Evolutionary conservation across 1,140 invertebrate species (phyloP).

Genomic region (Hestina assimilis): DNA sequence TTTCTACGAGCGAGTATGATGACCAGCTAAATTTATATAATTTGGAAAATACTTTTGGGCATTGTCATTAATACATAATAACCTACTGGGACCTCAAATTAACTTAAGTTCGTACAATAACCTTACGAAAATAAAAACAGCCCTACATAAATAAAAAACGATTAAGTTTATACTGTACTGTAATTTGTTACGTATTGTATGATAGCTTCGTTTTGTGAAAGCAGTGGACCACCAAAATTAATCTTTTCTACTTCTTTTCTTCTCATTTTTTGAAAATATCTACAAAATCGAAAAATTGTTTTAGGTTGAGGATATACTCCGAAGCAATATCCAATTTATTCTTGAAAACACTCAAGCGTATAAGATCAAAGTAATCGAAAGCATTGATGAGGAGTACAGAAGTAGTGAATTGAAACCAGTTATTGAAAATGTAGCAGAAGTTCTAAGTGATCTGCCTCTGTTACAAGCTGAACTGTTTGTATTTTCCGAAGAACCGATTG

Average conservation of each 20-base stretch:
- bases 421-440: slow-evolving; percentile 77
- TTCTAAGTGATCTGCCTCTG: slow-evolving; percentile 81
- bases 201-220: too few species aligned
- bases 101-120: too few species aligned
- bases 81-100: too few species aligned
- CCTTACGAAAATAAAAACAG: too few species aligned
- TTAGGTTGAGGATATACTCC: slow-evolving; percentile 75
- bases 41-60: background rate
- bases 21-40: background rate
- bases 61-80: too few species aligned
- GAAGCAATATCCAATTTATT: slow-evolving; percentile 83
- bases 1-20: background rate
- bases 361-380: slow-evolving; percentile 87
- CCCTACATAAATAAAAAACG: too few species aligned
- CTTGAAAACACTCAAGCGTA: slow-evolving; percentile 86
- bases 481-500: slow-evolving; percentile 69
- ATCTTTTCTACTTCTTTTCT: too few species aligned
- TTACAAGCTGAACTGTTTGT: slow-evolving; percentile 79
- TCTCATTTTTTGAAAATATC: too few species aligned
- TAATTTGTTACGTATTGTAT: too few species aligned
- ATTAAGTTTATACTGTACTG: too few species aligned
- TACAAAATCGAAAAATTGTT: slow-evolving; percentile 84
- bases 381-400: slow-evolving; percentile 78
- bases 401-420: slow-evolving; percentile 63
- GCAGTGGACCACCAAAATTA: too few species aligned